Base-by-base conservation (phyloP, 2,113 vertebrate genomes). In the Pterophyllum scalare region DNA sequence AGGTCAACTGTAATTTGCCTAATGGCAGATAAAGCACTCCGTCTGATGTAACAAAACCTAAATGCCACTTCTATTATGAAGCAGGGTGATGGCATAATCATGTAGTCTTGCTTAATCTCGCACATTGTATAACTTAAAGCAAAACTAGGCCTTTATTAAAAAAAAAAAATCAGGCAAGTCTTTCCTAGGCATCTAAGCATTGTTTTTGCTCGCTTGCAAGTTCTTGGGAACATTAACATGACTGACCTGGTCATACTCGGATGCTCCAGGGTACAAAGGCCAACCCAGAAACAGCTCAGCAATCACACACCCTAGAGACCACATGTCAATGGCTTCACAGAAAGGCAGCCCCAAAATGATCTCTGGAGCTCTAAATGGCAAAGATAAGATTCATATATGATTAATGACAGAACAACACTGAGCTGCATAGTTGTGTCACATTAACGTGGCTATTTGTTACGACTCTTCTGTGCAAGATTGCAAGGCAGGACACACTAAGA, bases 261-360 rank as follows among this genome's bases (percentile, higher is more conserved):
- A 99, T 59, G 98, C 98, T 92, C 98, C 98, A 22, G 98, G 98
- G 83, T 99, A 99, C 15, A 99, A 96, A 60, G 98, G 98, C 98
- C 98, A 99, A 38, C 98, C 98, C 79, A 99, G 96, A 85, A 99
- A 99, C 79, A 99, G 96, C 93, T 99, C 98, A 10, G 98, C 98
- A 74, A 99, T 99, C 89, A 99, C 98, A 91, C 98, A 99, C 85
- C 98, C 98, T 91, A 99, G 87, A 0, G 98, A 99, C 98, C 98
- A 99, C 98, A 99, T 99, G 92, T 99, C 98, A 88, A 99, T 99
- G 77, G 98, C 98, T 95, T 99, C 98, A 87, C 97, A 99, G 95
- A 99, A 99, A 0, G 97, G 98, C 61, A 99, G 94, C 40, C 98
- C 98, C 90, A 99, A 95, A 72, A 99, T 99, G 91, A 99, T 99